Percentiles rank a stretch among this genome's conserved stretches.
Conservation (phyloP, 2,888 invertebrate genomes). For the Timandra comae region DNA sequence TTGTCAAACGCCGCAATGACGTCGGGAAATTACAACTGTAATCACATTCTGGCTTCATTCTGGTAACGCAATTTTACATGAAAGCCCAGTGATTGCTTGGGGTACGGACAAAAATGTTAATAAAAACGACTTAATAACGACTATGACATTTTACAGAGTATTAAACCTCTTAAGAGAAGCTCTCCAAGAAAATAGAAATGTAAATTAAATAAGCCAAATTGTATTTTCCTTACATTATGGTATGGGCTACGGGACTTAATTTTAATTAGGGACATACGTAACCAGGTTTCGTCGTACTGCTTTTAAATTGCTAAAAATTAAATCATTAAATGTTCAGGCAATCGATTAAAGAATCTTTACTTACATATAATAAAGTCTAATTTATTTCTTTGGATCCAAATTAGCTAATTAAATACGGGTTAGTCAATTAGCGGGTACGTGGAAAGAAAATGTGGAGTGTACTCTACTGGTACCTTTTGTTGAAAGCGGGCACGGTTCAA, state of each 20-base stretch:
- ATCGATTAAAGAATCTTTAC: background rate
- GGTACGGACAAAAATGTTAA: conserved; percentile 23
- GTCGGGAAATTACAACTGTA: conserved; percentile 37
- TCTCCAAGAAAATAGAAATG: conserved; percentile 19
- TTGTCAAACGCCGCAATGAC: conserved; percentile 27
- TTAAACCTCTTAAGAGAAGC: conserved; percentile 14
- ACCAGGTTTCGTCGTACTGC: no score
- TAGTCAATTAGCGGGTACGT: conserved; percentile 5
- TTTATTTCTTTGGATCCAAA: conserved; percentile 5
- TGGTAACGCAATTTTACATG: conserved; percentile 29
- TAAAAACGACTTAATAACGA: conserved; percentile 24
- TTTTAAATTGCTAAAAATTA: no score
- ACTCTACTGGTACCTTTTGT: conserved; percentile 1
- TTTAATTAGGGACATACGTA: no score
- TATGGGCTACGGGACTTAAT: no score
- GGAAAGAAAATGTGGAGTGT: conserved; percentile 4
- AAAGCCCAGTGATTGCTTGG: conserved; percentile 30
- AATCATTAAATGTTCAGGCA: no score
- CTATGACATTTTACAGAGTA: conserved; percentile 11
- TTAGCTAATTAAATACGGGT: conserved; percentile 6
- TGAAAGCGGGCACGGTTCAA: conserved; percentile 3
- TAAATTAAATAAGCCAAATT: conserved; percentile 18
- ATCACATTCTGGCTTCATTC: conserved; percentile 28
- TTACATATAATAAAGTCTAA: conserved; percentile 4
- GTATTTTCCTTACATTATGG: no score